Evolutionary conservation across 2,888 invertebrate genomes (phyloP), one percentile per base, ranked within the genome.

Genomic region (Apocheima hispidaria): DNA sequence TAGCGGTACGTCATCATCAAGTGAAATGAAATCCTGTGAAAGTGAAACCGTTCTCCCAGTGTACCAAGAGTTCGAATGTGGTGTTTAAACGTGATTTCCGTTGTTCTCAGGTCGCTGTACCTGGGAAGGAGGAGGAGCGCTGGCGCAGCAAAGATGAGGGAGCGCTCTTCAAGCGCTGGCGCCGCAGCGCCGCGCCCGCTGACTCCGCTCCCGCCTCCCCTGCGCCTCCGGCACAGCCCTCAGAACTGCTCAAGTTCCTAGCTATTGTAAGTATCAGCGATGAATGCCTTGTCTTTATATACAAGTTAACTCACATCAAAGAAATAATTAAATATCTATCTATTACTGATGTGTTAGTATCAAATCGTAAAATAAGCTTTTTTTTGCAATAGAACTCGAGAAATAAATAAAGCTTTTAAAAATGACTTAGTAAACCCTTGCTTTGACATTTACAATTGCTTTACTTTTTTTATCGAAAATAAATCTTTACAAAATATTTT

Each of bases 261-360:
- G 96, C 96, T 78, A 95, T 96, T 94, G 96, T 96, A 94, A 96
- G 96, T 96, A 88, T 73, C 61, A n/a, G 4, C 23, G 7, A 21
- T 49, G 30, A 55, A 23, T 43, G 12, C 26, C 52, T 26, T 10
- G 3, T 20, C 14, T 48, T 6, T 48, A 12, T 30, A 4, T 14
- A 20, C 14, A 28, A 21, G 14, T 49, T 0, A n/a, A 35, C 7
- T 38, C 12, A 4, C 7, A n/a, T 44, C 50, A 44, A 51, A 51
- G 36, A 12, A 35, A 30, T 41, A 46, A 12, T 36, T 14, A 14
- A 20, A 20, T 21, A n/a, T n/a, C n/a, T 21, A 20, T 12, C 12
- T 36, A 20, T 44, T 16, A 9, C 14, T 26, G 1, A 0, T 1
- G n/a, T 9, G 5, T 6, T 26, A 10, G 9, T 44, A 44, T 44